A percentile compares a stretch with the other conserved stretches of the same genome.
Conservation (phyloP, 2,113 vertebrate genomes). For the Onychorhynchus coronatus region DNA sequence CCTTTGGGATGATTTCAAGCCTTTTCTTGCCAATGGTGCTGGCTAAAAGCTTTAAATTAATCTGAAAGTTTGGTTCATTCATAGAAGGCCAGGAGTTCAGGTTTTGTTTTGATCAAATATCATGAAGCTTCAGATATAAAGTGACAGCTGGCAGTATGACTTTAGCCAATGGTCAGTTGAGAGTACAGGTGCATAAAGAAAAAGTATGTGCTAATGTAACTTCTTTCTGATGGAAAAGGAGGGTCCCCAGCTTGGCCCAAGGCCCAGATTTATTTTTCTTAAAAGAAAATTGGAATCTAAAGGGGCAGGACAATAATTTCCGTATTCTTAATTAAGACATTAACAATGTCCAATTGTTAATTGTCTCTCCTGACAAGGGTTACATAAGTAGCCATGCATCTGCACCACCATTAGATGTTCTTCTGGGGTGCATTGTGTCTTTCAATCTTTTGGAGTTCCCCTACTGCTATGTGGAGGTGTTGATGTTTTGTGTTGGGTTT, state of each 20-base stretch:
- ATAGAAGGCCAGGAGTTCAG: neutral
- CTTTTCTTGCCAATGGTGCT: neutral
- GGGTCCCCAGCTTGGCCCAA: neutral
- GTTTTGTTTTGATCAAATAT: neutral
- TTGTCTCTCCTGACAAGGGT: neutral
- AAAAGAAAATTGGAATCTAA: neutral
- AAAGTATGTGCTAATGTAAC: fast-evolving
- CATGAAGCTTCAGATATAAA: neutral
- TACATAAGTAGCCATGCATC: neutral
- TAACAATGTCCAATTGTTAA: neutral
- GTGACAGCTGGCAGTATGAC: neutral
- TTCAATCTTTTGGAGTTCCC: neutral
- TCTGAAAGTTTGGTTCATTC: neutral
- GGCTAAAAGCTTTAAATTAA: neutral
- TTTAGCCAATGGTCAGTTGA: neutral
- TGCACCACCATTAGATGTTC: neutral
- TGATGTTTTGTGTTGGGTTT: neutral
- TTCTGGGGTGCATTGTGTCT: neutral
- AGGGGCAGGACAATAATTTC: neutral
- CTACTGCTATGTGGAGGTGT: neutral
- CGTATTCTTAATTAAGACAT: neutral
- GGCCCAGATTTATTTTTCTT: neutral
- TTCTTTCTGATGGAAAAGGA: neutral
- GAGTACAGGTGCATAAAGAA: neutral
- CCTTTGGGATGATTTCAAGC: neutral